These are phyloP conservation scores for Caenorhabditis tropicalis DNA, from an alignment of 1,140 invertebrate species.

Conservation along the genomic window DNA sequence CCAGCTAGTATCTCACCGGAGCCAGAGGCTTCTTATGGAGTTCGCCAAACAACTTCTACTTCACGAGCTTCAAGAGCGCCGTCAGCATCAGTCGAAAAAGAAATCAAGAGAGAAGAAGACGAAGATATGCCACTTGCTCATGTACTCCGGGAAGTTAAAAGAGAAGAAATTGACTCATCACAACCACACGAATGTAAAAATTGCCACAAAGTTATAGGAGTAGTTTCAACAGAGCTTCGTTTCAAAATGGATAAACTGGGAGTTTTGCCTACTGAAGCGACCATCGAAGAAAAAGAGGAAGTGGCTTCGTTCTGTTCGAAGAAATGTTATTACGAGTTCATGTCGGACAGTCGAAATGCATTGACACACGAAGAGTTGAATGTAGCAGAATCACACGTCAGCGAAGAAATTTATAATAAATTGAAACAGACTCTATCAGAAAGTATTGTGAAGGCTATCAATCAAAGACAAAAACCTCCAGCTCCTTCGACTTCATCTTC, in stretches of 20 bases:
- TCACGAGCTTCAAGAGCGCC: neutral
- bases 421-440: constrained; percentile 74
- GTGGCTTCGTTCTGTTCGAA: constrained; percentile 67
- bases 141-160: neutral
- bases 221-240: neutral
- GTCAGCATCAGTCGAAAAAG: neutral
- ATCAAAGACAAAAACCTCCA: constrained; percentile 54
- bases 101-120: constrained; percentile 35
- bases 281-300: constrained; percentile 64
- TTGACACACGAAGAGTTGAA: constrained; percentile 73
- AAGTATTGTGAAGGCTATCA: constrained; percentile 70
- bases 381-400: constrained; percentile 67
- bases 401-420: constrained; percentile 73
- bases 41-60: neutral
- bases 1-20: neutral
- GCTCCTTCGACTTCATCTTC: neutral
- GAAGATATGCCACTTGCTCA: constrained; percentile 37
- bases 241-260: neutral
- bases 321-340: constrained; percentile 67
- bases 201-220: neutral
- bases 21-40: neutral
- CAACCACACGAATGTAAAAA: neutral
- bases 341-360: constrained; percentile 69
- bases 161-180: neutral
- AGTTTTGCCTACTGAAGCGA: neutral